These are phyloP conservation scores for Kuschelorhynchus macadamiae DNA, from an alignment of 2,888 invertebrate species.

Conservation along the genomic window DNA sequence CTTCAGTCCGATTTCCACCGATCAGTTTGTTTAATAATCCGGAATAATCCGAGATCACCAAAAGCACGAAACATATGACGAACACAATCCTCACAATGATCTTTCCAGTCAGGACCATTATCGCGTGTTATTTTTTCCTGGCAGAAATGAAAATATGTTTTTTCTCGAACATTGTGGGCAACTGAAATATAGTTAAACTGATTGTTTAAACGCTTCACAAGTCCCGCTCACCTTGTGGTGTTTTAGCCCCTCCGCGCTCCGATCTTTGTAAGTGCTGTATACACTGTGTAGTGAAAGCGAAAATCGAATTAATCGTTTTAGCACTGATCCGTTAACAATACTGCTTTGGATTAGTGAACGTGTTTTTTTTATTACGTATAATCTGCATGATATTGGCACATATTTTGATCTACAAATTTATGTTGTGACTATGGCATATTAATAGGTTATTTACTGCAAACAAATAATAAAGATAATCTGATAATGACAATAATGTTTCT, in stretches of 20 bases:
- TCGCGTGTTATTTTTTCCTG: conserved; percentile 50
- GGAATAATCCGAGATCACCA: conserved; percentile 73
- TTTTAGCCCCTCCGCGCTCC: conserved; percentile 59
- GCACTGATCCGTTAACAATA: conserved; percentile 22
- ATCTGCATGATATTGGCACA: too few species aligned
- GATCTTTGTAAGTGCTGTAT: conserved; percentile 20
- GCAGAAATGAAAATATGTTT: conserved; percentile 45
- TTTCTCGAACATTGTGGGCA: conserved; percentile 44
- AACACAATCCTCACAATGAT: conserved; percentile 68
- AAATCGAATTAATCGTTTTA: conserved; percentile 32
- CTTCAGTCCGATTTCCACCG: conserved; percentile 67
- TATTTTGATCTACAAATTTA: too few species aligned
- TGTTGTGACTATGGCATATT: too few species aligned
- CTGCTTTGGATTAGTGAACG: neutral
- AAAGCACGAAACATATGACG: conserved; percentile 71
- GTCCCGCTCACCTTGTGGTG: conserved; percentile 61
- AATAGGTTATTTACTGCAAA: too few species aligned
- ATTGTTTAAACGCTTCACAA: conserved; percentile 49
- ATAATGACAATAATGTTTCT: too few species aligned
- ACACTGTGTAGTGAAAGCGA: conserved; percentile 40
- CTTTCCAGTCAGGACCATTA: conserved; percentile 64
- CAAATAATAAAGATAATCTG: too few species aligned
- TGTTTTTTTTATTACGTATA: too few species aligned
- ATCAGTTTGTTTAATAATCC: conserved; percentile 69
- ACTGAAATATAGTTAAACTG: conserved; percentile 56